Percentiles rank a stretch among this genome's conserved stretches.
Conservation (phyloP, 1,140 invertebrate species). For the Drosophila persimilis region DNA sequence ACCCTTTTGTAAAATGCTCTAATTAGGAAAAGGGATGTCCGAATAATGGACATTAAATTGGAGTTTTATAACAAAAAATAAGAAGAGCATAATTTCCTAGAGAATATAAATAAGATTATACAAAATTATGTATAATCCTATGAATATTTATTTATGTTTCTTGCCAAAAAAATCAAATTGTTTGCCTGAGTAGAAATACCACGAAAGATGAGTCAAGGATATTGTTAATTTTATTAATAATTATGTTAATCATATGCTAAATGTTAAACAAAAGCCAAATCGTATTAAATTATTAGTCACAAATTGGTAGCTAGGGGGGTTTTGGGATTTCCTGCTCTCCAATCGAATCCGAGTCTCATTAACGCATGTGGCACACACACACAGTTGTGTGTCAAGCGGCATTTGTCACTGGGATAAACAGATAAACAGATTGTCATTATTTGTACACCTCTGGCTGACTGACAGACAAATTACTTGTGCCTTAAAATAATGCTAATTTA, state of each 20-base stretch:
- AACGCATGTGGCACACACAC: slow-evolving; percentile 23
- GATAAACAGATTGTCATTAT: slow-evolving; percentile 20
- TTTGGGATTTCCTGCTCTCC: slow-evolving; percentile 37
- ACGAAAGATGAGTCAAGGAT: too few relatives aligned
- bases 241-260: background rate
- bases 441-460: background rate
- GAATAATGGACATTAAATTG: too few relatives aligned
- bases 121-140: too few relatives aligned
- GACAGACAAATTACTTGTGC: slow-evolving; percentile 59
- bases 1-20: slow-evolving; percentile 8
- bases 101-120: too few relatives aligned
- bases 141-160: too few relatives aligned
- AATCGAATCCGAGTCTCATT: slow-evolving; percentile 32
- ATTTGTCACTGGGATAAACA: slow-evolving; percentile 43
- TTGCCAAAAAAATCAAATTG: too few relatives aligned
- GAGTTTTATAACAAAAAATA: too few relatives aligned
- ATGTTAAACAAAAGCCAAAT: background rate
- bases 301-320: slow-evolving; percentile 1
- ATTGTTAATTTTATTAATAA: too few relatives aligned
- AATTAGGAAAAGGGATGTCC: slow-evolving; percentile 7
- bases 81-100: too few relatives aligned
- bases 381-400: slow-evolving; percentile 12
- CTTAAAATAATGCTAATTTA: slow-evolving; percentile 64
- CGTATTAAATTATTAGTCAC: slow-evolving; percentile 21
- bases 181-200: too few relatives aligned